Base-by-base conservation (phyloP, 1,140 invertebrate species). In the Lepidurus apus region DNA sequence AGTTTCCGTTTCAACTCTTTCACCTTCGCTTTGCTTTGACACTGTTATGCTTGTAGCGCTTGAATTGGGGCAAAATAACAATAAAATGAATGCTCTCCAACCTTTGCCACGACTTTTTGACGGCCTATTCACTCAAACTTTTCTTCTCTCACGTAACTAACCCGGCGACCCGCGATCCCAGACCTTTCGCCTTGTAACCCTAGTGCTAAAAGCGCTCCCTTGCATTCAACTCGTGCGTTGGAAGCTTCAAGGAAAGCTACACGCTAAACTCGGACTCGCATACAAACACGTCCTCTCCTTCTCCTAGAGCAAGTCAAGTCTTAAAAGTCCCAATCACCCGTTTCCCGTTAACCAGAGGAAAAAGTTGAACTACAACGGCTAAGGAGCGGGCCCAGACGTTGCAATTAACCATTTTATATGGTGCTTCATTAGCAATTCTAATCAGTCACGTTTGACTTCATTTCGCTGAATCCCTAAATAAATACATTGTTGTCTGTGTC, bases 111-210 rank as follows among this genome's bases (percentile, higher is more conserved):
- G 45, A 47, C 45, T 47, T 47, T 21, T 65, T 17, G 13, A 65
- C 53, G 21, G 53, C 53, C 53, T 17, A 65, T 65, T 65, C 53
- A 65, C 53, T 11, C 9, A 65, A 47, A 65, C 17, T 65, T 65
- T 65, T 65, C 53, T 21, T 65, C 13, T 65, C 53, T 65, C 53
- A 65, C 53, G 53, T 65, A 65, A 21, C 53, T 65, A 65, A 65
- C 53, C 53, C 53, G 17, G 17, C 21, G 53, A 65, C 53, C 53
- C 53, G 17, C 17, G 6, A 9, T 21, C 53, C 21, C 53, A 65
- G 53, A 65, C 53, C 53, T 65, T 65, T 65, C 45, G 53, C 53
- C 53, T 21, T 65, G 53, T 17, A 65, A 13, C 13, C 17, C 53
- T 65, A 9, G 53, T 21, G 53, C 53, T n/a, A 21, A 65, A 65